Conservation (phyloP, 2,113 vertebrate genomes). For the Pungitius pungitius region DNA sequence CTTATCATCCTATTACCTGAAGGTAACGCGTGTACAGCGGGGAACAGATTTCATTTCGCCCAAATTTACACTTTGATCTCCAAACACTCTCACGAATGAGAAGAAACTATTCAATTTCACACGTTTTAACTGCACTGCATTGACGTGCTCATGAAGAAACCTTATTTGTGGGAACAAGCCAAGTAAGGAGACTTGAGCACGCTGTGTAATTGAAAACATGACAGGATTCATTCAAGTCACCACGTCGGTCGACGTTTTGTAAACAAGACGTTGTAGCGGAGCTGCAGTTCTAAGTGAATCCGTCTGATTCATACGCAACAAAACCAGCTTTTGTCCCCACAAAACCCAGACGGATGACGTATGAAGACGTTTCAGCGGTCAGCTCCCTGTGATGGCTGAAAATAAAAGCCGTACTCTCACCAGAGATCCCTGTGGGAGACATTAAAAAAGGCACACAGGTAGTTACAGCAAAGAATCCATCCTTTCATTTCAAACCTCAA, state of each 20-base stretch:
- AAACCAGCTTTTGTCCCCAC: constrained; percentile 19
- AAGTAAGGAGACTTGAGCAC: constrained; percentile 47
- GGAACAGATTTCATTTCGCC: constrained; percentile 55
- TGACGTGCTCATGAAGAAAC: constrained; percentile 69
- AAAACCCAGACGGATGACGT: not conserved
- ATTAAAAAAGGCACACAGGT: not conserved
- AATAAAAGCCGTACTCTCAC: not conserved
- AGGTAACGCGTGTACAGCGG: constrained; percentile 51
- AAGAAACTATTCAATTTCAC: constrained; percentile 80
- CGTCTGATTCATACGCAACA: constrained; percentile 4
- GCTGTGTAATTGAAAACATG: constrained; percentile 64
- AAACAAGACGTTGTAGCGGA: constrained; percentile 52
- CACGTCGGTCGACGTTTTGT: constrained; percentile 47
- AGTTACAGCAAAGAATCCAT: not conserved
- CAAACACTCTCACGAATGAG: constrained; percentile 64
- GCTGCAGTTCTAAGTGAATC: constrained; percentile 35
- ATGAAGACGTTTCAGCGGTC: no score
- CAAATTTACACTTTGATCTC: constrained; percentile 72
- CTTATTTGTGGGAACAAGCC: constrained; percentile 55
- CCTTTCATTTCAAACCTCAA: not conserved
- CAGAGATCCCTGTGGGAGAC: not conserved
- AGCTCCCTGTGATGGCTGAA: no score
- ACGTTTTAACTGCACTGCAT: constrained; percentile 63
- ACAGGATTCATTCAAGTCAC: constrained; percentile 62
- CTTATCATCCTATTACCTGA: constrained; percentile 58